Base-by-base conservation (phyloP, 2,888 invertebrate genomes). In the Drosophila longiperda region DNA sequence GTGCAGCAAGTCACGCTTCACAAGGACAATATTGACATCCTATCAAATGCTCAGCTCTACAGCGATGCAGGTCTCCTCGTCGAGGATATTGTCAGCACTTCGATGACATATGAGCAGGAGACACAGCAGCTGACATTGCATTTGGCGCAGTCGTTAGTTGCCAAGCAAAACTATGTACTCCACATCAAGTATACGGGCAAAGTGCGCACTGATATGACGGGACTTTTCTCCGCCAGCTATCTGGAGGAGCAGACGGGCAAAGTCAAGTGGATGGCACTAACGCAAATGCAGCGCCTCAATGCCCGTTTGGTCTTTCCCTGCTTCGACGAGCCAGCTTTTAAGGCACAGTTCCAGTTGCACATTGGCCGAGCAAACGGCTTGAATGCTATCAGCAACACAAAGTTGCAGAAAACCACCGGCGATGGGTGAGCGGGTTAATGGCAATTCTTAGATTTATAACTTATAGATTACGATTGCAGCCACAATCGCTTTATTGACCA, bases 301-400 rank as follows among this genome's bases (percentile, higher is more conserved):
- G 96, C 96, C 0, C 94, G 96, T 1, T 92, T 94, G 11, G 95
- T 95, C 0, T 96, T 97, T 89, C 97, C 97, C 0, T 96, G 96
- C 85, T 96, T 95, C 85, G 97, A 97, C 84, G 96, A 96, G 83
- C 96, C 97, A 0, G 93, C 92, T 0, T 89, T 95, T 23, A 97
- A 96, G 85, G 96, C 97, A 0, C 91, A 92, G 20, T 97, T 96
- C 89, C 93, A 94, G 15, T 93, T 96, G 38, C 94, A 94, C 9
- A 94, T 96, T 53, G 94, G 92, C 36, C 94, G 96, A 5, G 94
- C 94, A 1, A 72, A 69, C 0, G 78, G 74, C 0, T 92, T 92
- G 12, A 76, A 58, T 0, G 90, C 92, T 0, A 77, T 93, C 17
- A 93, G 93, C 11, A 92, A 92, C 52, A 90, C 92, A 0, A 73